Evolutionary conservation across 2,113 vertebrate species (phyloP), one percentile per base, ranked within the genome.

Genomic region (Pampusana beccarii): DNA sequence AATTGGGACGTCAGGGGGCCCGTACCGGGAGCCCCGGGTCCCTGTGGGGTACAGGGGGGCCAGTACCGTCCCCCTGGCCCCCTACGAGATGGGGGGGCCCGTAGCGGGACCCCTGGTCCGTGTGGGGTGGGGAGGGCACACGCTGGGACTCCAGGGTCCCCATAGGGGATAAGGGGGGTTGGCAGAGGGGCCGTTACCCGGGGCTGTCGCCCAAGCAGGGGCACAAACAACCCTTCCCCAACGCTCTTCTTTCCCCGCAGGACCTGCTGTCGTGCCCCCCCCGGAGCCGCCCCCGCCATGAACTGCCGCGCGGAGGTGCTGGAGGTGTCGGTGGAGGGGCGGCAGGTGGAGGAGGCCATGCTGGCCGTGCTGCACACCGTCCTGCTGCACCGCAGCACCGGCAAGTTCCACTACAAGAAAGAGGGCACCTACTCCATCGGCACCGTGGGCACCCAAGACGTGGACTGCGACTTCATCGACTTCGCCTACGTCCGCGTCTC

Each of bases 401-500:
- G 99, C n/a, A 99, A 99, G 91, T 99, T 99, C 94, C 99, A 99
- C 98, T 99, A 99, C 97, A 99, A 99, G 96, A 99, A 99, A 93
- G 99, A 99, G 90, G 99, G 99, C 62, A 99, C 99, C 78, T 99
- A 99, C 96, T 99, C 99, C 93, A 99, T 99, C 2, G 99, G 99
- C 48, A 99, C 99, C 0, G 99, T 99, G 79, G 99, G 99, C 61
- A 99, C 99, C 7, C 98, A 98, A 74, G 99, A 99, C 50, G 98
- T 99, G 20, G 99, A 99, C 96, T 99, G 99, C 11, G 99, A 99
- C 96, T 99, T 99, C 97, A 99, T 99, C 18, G 99, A 99, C 77
- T 99, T 99, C 62, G 98, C 98, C 51, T 99, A 99, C 1, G 99
- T 99, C 65, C 97, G 99, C 0, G 98, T 99, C 71, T 99, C 99